A percentile compares a stretch with the other conserved stretches of the same genome.
Evolutionary conservation across 2,797 vertebrate species (phyloP).

Genomic region (Ficedula albicollis): DNA sequence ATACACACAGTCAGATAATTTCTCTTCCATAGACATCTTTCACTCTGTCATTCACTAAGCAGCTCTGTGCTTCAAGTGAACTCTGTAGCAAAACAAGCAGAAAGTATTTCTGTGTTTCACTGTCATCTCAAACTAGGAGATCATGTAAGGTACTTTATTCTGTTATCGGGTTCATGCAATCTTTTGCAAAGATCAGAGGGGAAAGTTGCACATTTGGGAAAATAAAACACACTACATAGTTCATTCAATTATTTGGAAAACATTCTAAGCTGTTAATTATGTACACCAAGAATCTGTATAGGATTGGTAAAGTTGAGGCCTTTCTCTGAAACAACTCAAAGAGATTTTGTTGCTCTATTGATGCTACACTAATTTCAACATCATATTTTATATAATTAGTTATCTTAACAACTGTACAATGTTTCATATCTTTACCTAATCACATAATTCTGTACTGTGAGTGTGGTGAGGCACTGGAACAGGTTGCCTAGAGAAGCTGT

Average conservation of each 20-base stretch:
- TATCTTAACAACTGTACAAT: background rate
- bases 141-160: background rate
- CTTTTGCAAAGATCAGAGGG: background rate
- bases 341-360: background rate
- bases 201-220: background rate
- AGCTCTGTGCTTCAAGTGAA: background rate
- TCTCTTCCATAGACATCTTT: background rate
- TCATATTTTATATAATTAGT: background rate
- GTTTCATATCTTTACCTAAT: background rate
- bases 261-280: background rate
- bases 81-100: background rate
- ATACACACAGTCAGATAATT: background rate
- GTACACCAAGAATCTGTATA: background rate
- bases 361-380: background rate
- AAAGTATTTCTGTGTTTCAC: background rate
- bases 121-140: background rate
- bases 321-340: background rate
- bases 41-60: background rate
- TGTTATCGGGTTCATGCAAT: background rate
- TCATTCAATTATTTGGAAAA: background rate
- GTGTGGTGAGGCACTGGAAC: background rate
- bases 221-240: background rate
- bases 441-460: background rate
- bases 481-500: background rate
- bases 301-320: background rate